phyloP scores from a whole-genome alignment of 2,888 invertebrate species.

The Tromatobia lineatoria region DNA sequence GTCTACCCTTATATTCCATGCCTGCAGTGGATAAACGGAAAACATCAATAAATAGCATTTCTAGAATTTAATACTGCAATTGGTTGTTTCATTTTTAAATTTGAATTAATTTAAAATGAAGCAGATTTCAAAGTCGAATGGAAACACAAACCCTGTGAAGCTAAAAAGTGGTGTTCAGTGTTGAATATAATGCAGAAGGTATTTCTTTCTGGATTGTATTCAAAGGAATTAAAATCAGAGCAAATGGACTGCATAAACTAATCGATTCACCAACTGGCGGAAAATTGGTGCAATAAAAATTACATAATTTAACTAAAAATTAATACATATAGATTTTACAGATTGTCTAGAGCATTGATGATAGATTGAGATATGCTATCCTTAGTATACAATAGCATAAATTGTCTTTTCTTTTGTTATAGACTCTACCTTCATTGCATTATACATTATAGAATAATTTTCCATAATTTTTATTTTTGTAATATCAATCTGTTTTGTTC shows the following conservation, averaged over 20 bases:
- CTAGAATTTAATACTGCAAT: not conserved
- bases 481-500: not conserved
- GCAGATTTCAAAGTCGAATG: not conserved
- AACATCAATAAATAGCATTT: slow-evolving; percentile 15
- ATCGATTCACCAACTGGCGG: too few relatives aligned
- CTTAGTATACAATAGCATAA: too few relatives aligned
- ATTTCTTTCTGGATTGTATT: not conserved
- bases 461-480: not conserved
- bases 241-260: not conserved
- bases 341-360: too few relatives aligned
- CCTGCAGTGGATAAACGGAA: slow-evolving; percentile 86
- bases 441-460: too few relatives aligned
- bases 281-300: too few relatives aligned
- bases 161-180: too few relatives aligned
- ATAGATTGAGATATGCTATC: too few relatives aligned
- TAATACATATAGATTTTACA: too few relatives aligned
- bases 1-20: slow-evolving; percentile 95
- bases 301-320: not conserved
- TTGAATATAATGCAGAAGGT: not conserved
- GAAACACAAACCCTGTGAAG: too few relatives aligned
- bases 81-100: not conserved
- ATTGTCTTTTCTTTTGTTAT: too few relatives aligned
- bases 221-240: not conserved
- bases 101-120: not conserved
- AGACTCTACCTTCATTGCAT: too few relatives aligned